Evolutionary conservation across 2,888 invertebrate species (phyloP).

Genomic region (Lamellibrachia columna): DNA sequence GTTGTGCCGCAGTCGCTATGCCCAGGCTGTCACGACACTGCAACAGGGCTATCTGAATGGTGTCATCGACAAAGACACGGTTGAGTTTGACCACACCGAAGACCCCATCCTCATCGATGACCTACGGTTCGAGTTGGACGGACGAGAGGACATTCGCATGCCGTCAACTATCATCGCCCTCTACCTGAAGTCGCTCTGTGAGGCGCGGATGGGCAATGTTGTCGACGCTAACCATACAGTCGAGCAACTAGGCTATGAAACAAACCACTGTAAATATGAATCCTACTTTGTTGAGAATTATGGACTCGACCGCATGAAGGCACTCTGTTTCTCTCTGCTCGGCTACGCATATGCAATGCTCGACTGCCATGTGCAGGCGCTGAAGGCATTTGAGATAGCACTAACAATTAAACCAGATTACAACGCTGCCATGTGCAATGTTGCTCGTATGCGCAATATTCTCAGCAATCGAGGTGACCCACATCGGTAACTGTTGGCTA

Average conservation of each 20-base stretch:
- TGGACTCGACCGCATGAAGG: conserved; percentile 37
- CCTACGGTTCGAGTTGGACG: conserved; percentile 34
- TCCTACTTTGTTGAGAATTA: conserved; percentile 35
- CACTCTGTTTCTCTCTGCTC: conserved; percentile 32
- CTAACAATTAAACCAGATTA: conserved; percentile 31
- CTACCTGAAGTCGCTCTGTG: conserved; percentile 36
- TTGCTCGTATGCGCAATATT: neutral
- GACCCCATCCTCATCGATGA: conserved; percentile 39
- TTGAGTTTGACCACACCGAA: conserved; percentile 41
- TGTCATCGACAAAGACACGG: conserved; percentile 40
- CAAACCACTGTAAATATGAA: conserved; percentile 30
- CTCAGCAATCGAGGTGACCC: neutral
- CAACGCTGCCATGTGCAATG: conserved; percentile 28
- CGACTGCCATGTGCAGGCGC: conserved; percentile 27
- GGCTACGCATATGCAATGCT: conserved; percentile 34
- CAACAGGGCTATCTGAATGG: conserved; percentile 41
- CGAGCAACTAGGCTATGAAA: conserved; percentile 33
- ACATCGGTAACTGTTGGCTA: neutral
- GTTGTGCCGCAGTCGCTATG: conserved; percentile 31
- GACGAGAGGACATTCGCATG: conserved; percentile 36
- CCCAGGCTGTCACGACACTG: conserved; percentile 27
- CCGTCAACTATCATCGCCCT: conserved; percentile 36
- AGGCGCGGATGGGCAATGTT: conserved; percentile 29
- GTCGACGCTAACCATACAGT: conserved; percentile 31
- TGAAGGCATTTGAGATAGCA: conserved; percentile 32